These are phyloP conservation scores for Otus sunia DNA, from an alignment of 2,113 vertebrate genomes.

Conservation along the genomic window DNA sequence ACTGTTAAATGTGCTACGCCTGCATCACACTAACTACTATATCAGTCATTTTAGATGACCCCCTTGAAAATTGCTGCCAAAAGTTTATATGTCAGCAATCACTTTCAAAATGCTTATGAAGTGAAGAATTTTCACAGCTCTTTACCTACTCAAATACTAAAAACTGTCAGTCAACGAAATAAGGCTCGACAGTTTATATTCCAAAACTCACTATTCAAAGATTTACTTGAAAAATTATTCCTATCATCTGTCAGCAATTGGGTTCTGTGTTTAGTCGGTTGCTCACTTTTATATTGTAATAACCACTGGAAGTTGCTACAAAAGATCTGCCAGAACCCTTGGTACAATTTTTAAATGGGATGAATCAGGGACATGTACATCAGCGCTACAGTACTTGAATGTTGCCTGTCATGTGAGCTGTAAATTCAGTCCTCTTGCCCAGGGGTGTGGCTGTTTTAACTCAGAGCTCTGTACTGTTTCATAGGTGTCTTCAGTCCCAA, in stretches of 20 bases:
- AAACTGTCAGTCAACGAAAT: slow-evolving; percentile 73
- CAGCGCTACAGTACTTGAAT: background rate
- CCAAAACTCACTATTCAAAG: slow-evolving; percentile 37
- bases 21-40: slow-evolving; percentile 59
- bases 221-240: slow-evolving; percentile 65
- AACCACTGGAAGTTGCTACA: slow-evolving; percentile 9
- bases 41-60: slow-evolving; percentile 77
- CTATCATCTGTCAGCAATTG: slow-evolving; percentile 47
- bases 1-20: slow-evolving; percentile 64
- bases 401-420: background rate
- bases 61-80: slow-evolving; percentile 78
- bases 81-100: slow-evolving; percentile 76
- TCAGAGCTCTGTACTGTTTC: background rate
- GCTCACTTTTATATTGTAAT: slow-evolving; percentile 47
- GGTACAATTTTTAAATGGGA: background rate
- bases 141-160: slow-evolving; percentile 66
- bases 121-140: slow-evolving; percentile 70
- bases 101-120: slow-evolving; percentile 72
- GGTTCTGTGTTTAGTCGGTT: slow-evolving; percentile 51
- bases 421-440: background rate
- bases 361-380: background rate
- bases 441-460: background rate
- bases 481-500: background rate
- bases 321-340: background rate
- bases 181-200: slow-evolving; percentile 51